Base-by-base conservation (phyloP, 2,888 invertebrate genomes). In the Bhutanitis thaidina region DNA sequence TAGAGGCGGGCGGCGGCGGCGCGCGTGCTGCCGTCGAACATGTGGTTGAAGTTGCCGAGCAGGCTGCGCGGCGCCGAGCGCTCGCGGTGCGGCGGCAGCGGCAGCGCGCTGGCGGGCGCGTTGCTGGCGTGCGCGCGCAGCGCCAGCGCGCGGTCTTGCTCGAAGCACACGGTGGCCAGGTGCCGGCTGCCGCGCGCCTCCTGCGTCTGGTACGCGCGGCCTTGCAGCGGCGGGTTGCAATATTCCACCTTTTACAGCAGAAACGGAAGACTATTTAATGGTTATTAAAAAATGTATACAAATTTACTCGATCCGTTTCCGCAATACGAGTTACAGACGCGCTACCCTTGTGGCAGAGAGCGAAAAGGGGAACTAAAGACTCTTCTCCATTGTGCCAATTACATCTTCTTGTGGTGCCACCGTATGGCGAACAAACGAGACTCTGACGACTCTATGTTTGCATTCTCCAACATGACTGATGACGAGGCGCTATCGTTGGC, bases 31-130 rank as follows among this genome's bases (percentile, higher is more conserved):
- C 79, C 69, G 73, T 88, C 89, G 72, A 89, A 85, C 88, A 88
- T 84, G 59, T 80, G 79, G 66, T 83, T 78, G 73, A 90, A 83
- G 76, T 84, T 87, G 62, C 86, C 88, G 59, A 90, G 74, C 55
- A 90, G 63, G 55, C 73, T 76, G 58, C 84, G 80, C 60, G 85
- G 83, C 34, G 70, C 63, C 57, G 57, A 36, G 46, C 14, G 54
- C 32, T 79, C 76, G 30, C 29, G 8, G 70, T 85, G 89, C 59
- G 80, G 62, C 29, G 68, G 51, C 57, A 73, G 56, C 15, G 49
- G 49, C 52, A 77, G 69, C 27, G 44, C 57, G 68, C 65, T 62
- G 59, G 52, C 58, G 34, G 68, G 61, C 51, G 74, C 71, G 61
- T 38, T 52, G 57, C 56, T 49, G 59, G 62, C 63, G 68, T 45